Conservation (phyloP, 2,888 invertebrate genomes). For the Nysson spinosus region DNA sequence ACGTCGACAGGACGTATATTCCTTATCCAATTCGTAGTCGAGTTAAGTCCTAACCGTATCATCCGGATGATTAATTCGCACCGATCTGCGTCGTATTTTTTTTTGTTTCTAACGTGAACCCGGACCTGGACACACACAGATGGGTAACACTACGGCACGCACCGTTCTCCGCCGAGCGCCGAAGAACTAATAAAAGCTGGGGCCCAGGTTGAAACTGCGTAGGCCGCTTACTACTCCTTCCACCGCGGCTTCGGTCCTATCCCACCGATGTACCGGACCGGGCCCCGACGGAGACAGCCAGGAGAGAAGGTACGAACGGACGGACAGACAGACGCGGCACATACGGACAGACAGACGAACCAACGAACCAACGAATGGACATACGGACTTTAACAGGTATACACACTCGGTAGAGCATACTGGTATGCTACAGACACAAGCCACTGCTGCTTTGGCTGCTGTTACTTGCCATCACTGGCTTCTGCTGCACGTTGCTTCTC, state of each 20-base stretch:
- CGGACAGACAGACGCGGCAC: conserved; percentile 45
- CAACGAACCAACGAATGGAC: conserved; percentile 29
- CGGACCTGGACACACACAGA: conserved; percentile 26
- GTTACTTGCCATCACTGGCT: conserved; percentile 9
- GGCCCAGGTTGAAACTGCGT: conserved; percentile 73
- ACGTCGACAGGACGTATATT: too few relatives aligned
- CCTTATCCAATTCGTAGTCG: too few relatives aligned
- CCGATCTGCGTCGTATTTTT: too few relatives aligned
- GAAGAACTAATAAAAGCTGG: conserved; percentile 76
- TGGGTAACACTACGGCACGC: conserved; percentile 59
- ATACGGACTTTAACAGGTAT: conserved; percentile 58
- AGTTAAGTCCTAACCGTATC: too few relatives aligned
- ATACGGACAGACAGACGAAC: conserved; percentile 28
- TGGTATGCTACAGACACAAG: conserved; percentile 5
- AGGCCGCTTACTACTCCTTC: conserved; percentile 75
- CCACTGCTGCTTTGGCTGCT: conserved; percentile 7
- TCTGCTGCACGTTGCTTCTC: conserved; percentile 1
- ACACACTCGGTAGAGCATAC: conserved; percentile 26
- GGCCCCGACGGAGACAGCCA: conserved; percentile 55
- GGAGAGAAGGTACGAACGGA: conserved; percentile 43
- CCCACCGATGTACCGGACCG: conserved; percentile 61
- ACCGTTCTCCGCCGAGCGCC: conserved; percentile 75
- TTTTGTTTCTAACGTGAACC: too few relatives aligned
- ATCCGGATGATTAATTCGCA: conserved; percentile 15
- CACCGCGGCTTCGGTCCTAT: conserved; percentile 68